A percentile compares a stretch with the other conserved stretches of the same genome.
Conservation (phyloP, 2,797 vertebrate species). For the Enteromius radiatus region DNA sequence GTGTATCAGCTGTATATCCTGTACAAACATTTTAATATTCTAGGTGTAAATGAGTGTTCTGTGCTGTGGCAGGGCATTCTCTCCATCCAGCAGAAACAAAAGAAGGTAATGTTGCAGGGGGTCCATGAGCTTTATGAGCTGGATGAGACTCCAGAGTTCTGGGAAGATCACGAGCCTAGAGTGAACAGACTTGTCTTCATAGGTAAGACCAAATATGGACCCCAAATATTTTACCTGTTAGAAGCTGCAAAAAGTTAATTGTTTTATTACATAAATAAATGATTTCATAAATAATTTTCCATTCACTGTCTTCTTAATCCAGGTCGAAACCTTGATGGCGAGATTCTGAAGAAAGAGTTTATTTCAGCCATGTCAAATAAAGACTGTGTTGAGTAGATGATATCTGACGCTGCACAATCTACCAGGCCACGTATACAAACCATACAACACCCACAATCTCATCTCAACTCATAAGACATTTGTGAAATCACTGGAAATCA, state of each 20-base stretch:
- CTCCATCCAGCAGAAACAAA: conserved; percentile 84
- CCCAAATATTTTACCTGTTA: neutral
- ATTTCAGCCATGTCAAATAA: conserved; percentile 71
- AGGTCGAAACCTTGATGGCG: conserved; percentile 92
- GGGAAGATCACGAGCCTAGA: conserved; percentile 80
- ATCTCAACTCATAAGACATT: neutral
- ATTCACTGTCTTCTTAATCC: conserved; percentile 62
- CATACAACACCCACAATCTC: neutral
- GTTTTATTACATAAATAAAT: neutral
- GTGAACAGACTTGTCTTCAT: conserved; percentile 91
- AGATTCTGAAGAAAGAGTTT: conserved; percentile 84
- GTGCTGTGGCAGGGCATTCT: conserved; percentile 84
- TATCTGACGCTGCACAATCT: neutral
- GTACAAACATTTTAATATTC: neutral
- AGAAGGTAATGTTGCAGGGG: conserved; percentile 92
- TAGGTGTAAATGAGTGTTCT: conserved; percentile 1
- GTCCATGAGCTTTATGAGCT: conserved; percentile 95
- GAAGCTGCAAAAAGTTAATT: neutral
- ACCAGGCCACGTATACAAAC: conserved; percentile 8
- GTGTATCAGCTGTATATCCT: neutral
- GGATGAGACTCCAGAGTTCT: conserved; percentile 87
- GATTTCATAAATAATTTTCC: neutral
- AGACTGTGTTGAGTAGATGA: conserved; percentile 35
- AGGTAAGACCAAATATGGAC: conserved; percentile 74
- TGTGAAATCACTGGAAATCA: neutral